Base-by-base conservation (phyloP, 2,888 invertebrate species). In the Heteromyza rotundicornis region DNA sequence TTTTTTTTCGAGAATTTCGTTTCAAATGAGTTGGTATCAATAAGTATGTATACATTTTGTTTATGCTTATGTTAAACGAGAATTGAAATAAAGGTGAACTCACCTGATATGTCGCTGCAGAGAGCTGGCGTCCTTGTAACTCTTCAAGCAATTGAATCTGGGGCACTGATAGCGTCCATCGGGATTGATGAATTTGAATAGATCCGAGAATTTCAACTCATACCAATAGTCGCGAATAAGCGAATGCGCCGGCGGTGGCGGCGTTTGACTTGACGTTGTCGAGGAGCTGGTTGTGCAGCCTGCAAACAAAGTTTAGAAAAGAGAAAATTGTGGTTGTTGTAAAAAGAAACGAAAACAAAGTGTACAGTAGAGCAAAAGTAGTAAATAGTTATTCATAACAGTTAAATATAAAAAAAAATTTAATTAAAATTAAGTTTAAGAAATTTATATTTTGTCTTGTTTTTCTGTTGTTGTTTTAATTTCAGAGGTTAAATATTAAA, bases 91-190 rank as follows among this genome's bases (percentile, higher is more conserved):
- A 27, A 27, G 10, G 7, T n/a, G 49, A 56, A 71, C 80, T 76
- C 72, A 84, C 83, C 83, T 82, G 80, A 84, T 84, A 79, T 84
- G 83, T 77, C 83, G 80, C 79, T 84, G 83, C 73, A 84, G 76
- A 66, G 83, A 84, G 77, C 83, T 84, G 73, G 83, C 83, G 74
- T 84, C 83, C 76, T 84, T 84, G 71, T 84, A 84, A 73, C 82
- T 84, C 78, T 84, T 84, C 67, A 79, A 76, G 74, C 83, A 84
- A 79, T 83, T 82, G 61, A 75, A 77, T 70, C 83, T 78, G 65
- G 83, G 83, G 77, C 83, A 84, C 73, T 82, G 82, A 75, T 83
- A 84, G 63, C 83, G 78, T 72, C 83, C 83, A 69, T 84, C 83
- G 50, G 80, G 79, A 78, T 84, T 84, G 62, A 84, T 81, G 65